A percentile compares a stretch with the other conserved stretches of the same genome.
Evolutionary conservation across 2,888 invertebrate genomes (phyloP).

Genomic region (Tromatobia lineatoria): DNA sequence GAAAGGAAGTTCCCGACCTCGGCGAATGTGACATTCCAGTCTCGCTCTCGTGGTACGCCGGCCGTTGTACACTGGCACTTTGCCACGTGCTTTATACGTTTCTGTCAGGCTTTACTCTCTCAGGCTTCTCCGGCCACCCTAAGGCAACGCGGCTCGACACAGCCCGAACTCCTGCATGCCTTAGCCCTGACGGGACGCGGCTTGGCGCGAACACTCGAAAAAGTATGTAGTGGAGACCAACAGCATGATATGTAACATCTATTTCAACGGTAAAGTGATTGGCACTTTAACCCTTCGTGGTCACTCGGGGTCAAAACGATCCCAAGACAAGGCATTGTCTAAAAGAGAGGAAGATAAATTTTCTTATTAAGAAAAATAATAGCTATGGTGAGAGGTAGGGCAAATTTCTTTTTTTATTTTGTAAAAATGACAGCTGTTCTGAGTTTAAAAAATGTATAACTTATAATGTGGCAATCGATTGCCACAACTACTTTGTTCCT

Average conservation of each 20-base stretch:
- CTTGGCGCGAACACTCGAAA: slow-evolving; percentile 39
- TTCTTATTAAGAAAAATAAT: too few species aligned
- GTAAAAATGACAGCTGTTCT: too few species aligned
- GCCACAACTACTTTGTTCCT: too few species aligned
- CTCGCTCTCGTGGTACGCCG: slow-evolving; percentile 57
- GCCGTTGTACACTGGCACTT: slow-evolving; percentile 65
- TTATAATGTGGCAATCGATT: too few species aligned
- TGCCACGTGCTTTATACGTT: slow-evolving; percentile 67
- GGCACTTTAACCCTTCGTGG: not conserved
- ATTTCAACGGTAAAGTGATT: not conserved
- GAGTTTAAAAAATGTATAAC: too few species aligned
- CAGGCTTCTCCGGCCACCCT: slow-evolving; percentile 51
- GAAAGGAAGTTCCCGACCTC: slow-evolving; percentile 64
- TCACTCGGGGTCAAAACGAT: too few species aligned
- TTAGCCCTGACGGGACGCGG: slow-evolving; percentile 33
- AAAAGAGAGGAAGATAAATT: too few species aligned
- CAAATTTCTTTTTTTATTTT: too few species aligned
- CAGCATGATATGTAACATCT: slow-evolving; percentile 4
- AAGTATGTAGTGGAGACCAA: slow-evolving; percentile 10
- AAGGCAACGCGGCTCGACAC: slow-evolving; percentile 24
- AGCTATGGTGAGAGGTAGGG: too few species aligned
- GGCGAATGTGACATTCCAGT: slow-evolving; percentile 66
- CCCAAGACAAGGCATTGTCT: too few species aligned
- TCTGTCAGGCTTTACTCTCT: slow-evolving; percentile 64
- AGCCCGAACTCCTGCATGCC: slow-evolving; percentile 28